A percentile compares a stretch with the other conserved stretches of the same genome.
Conservation (phyloP, 1,140 invertebrate genomes). For the Diorhabda carinulata region DNA sequence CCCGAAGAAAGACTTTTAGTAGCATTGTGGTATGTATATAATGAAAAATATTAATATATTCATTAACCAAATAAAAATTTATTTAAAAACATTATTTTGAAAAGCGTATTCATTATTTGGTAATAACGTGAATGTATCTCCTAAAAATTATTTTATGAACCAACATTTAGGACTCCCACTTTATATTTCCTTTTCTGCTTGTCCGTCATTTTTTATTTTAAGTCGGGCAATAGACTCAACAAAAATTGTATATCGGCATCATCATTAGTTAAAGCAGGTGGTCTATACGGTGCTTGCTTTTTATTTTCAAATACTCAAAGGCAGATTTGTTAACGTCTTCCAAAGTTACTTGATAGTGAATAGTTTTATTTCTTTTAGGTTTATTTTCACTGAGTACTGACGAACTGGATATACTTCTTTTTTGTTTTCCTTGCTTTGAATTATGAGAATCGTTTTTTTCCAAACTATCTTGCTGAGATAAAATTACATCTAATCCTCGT, state of each 20-base stretch:
- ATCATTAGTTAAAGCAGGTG: slow-evolving; percentile 15
- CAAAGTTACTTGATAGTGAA: slow-evolving; percentile 17
- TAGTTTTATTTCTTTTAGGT: slow-evolving; percentile 15
- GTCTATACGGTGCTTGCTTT: slow-evolving; percentile 17
- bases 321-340: slow-evolving; percentile 18
- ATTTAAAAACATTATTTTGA: slow-evolving; percentile 13
- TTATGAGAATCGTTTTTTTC: slow-evolving; percentile 16
- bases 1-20: background rate
- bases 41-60: slow-evolving; percentile 5
- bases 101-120: slow-evolving; percentile 12
- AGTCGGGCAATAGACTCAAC: slow-evolving; percentile 19
- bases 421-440: slow-evolving; percentile 20
- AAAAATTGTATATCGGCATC: slow-evolving; percentile 29
- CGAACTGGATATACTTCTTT: slow-evolving; percentile 9
- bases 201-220: slow-evolving; percentile 26
- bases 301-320: slow-evolving; percentile 18
- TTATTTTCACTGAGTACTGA: slow-evolving; percentile 9
- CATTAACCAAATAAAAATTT: slow-evolving; percentile 15
- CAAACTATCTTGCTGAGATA: slow-evolving; percentile 11
- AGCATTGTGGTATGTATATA: slow-evolving; percentile 17
- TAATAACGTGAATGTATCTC: slow-evolving; percentile 1
- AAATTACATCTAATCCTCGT: slow-evolving; percentile 13
- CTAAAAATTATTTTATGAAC: slow-evolving; percentile 9
- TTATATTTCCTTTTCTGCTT: slow-evolving; percentile 28
- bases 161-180: slow-evolving; percentile 26